Conservation (phyloP, 1,140 invertebrate species). For the Rhopalosiphum padi region DNA sequence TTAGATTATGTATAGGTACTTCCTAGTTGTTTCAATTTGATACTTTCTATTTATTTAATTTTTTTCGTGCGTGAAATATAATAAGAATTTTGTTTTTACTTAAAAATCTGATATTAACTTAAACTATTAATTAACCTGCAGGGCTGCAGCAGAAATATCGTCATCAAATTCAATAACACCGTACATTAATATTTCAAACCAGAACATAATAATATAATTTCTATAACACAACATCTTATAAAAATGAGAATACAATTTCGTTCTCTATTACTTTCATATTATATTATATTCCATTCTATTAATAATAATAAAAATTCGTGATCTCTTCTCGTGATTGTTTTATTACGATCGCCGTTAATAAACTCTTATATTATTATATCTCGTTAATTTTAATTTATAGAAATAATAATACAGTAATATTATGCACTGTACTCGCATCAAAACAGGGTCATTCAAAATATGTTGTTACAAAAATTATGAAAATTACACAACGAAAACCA, state of each 20-base stretch:
- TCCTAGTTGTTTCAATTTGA: background rate
- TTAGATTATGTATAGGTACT: background rate
- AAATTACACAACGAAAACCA: background rate
- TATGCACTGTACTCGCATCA: background rate
- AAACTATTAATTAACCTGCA: background rate
- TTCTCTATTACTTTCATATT: background rate
- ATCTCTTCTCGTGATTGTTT: constrained; percentile 22
- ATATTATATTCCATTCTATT: background rate
- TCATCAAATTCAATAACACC: background rate
- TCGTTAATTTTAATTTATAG: constrained; percentile 8
- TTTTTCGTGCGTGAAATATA: background rate
- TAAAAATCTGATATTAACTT: background rate
- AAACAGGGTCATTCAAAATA: background rate
- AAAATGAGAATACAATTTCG: constrained; percentile 1
- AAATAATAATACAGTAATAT: background rate
- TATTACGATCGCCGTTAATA: background rate
- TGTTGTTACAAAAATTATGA: background rate
- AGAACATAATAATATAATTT: constrained; percentile 5
- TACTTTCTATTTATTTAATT: constrained; percentile 15
- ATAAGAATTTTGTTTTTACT: background rate
- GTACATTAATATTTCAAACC: background rate
- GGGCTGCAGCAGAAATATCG: background rate
- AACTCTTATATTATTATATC: background rate
- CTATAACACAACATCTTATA: background rate
- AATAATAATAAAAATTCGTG: constrained; percentile 17